A percentile compares a stretch with the other conserved stretches of the same genome.
Conservation (phyloP, 2,888 invertebrate genomes). For the Ichneumoninae sp. region DNA sequence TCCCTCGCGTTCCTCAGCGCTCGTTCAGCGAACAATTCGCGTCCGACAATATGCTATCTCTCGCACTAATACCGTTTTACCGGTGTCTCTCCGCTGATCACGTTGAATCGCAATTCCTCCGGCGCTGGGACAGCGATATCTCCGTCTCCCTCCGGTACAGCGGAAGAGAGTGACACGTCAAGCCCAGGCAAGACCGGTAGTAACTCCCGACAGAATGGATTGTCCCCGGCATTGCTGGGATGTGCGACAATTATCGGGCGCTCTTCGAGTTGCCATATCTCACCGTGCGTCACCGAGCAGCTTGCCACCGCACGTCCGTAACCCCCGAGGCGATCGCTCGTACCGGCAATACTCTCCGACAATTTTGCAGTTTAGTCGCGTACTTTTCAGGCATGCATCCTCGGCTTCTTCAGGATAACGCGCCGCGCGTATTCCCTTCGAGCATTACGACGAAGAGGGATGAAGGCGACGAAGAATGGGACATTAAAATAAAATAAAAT, state of each 20-base stretch:
- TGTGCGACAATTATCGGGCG: constrained; percentile 81
- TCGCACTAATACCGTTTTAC: constrained; percentile 23
- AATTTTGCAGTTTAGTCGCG: constrained; percentile 50
- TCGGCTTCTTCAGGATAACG: constrained; percentile 25
- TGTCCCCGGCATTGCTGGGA: constrained; percentile 78
- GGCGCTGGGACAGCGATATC: neutral
- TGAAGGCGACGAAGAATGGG: neutral
- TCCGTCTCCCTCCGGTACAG: constrained; percentile 33
- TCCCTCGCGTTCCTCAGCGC: constrained; percentile 16
- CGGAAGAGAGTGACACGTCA: constrained; percentile 75
- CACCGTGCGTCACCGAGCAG: constrained; percentile 63
- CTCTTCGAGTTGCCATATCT: constrained; percentile 79
- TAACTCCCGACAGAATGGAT: constrained; percentile 74
- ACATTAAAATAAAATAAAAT: neutral
- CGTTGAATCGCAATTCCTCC: constrained; percentile 31
- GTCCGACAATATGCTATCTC: constrained; percentile 31
- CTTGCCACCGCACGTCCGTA: constrained; percentile 20
- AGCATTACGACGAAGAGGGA: constrained; percentile 5
- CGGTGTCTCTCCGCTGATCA: constrained; percentile 22
- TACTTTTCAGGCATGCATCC: constrained; percentile 60
- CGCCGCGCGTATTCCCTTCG: neutral
- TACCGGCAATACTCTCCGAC: constrained; percentile 43
- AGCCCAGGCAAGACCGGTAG: constrained; percentile 64
- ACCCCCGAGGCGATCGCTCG: constrained; percentile 1
- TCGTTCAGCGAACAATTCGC: constrained; percentile 26